Evolutionary conservation across 2,888 invertebrate genomes (phyloP), one percentile per base, ranked within the genome.

Genomic region (Drosophila putrida): DNA sequence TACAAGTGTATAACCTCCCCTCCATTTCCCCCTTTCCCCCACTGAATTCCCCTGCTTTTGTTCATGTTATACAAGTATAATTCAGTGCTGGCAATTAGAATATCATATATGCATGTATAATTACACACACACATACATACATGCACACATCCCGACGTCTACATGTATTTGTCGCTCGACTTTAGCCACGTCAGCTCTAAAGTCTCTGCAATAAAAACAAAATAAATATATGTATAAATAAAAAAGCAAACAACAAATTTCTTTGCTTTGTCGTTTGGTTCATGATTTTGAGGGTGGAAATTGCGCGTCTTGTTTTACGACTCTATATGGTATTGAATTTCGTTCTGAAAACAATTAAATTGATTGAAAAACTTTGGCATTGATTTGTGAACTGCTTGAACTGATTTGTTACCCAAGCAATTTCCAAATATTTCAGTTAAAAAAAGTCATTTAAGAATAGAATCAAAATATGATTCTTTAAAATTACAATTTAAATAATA

Each of bases 111-210:
- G 39, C 39, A 39, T 53, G 28, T 28, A 39, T 55, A 35, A 4
- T 11, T 25, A 54, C 6, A 49, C 25, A 15, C 4, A 28, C 11
- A 13, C 10, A 6, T 10, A 54, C n/a, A 54, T 15, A 4, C 25
- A 33, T 28, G 9, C 39, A 39, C 9, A 25, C 8, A 27, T 28
- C 28, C 44, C 38, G 38, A 39, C 15, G 6, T 51, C 27, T 38
- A 38, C 36, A 41, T 35, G 15, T 27, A 27, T 51, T 39, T 20
- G 9, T 13, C 15, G 35, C 20, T 20, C 39, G 33, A 47, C 62
- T 62, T 62, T 62, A 25, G 76, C 74, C 71, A 74, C 76, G 71
- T 65, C 76, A 75, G 53, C 74, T 46, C 25, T n/a, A 35, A 49
- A 46, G 28, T 41, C 35, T 9, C 13, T n/a, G 31, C 31, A 38